These are phyloP conservation scores for Drosophila carrolli DNA, from an alignment of 1,140 invertebrate genomes.

Conservation along the genomic window DNA sequence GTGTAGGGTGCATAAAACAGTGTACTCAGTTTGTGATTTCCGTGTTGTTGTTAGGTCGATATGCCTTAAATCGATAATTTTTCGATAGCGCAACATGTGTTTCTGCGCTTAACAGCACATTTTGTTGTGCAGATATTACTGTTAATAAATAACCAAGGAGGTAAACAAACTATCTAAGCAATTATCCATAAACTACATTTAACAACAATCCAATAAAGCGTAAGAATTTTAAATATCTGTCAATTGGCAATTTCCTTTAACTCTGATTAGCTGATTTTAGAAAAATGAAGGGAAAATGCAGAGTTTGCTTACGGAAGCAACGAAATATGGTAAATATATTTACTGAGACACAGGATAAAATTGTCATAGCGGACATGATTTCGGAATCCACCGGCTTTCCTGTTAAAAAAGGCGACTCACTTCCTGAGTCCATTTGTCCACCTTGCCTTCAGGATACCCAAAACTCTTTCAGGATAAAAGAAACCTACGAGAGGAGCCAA, in stretches of 20 bases:
- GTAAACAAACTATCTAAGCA: neutral
- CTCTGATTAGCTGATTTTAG: neutral
- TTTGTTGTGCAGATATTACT: neutral
- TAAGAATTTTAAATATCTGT: neutral
- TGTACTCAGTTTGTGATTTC: neutral
- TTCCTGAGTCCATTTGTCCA: neutral
- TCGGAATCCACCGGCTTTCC: neutral
- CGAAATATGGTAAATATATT: conserved; percentile 1
- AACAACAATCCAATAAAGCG: neutral
- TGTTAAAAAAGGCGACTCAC: neutral
- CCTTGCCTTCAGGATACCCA: neutral
- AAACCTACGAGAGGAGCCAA: neutral
- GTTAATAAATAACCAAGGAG: neutral
- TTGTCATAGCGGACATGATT: conserved; percentile 1
- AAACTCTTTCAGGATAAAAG: neutral
- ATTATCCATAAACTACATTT: neutral
- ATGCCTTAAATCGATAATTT: neutral
- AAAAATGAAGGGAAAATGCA: conserved; percentile 1
- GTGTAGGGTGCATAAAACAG: neutral
- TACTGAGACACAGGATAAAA: neutral
- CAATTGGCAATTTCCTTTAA: neutral
- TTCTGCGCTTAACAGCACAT: neutral
- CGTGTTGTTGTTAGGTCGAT: conserved; percentile 4
- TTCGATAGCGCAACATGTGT: conserved; percentile 8
- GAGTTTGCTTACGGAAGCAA: neutral